Base-by-base conservation (phyloP, 2,113 vertebrate genomes). In the Pygoscelis adeliae region DNA sequence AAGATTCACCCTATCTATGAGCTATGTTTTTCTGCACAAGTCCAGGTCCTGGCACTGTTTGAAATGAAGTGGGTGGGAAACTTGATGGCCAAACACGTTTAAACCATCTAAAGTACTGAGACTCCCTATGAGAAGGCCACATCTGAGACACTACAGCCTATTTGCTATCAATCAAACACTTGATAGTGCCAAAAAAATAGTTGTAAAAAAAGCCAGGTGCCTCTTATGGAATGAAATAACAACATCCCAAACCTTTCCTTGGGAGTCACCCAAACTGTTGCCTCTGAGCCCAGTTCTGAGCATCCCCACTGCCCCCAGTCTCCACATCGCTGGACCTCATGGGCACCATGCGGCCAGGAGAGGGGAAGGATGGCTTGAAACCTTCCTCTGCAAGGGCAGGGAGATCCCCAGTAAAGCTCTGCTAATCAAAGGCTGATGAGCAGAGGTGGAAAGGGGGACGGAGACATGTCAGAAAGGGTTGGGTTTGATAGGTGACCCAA, bases 321-420 rank as follows among this genome's bases (percentile, higher is more conserved):
- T 38, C 59, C 21, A 7, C 1, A 0, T 17, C 4, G 0, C 63
- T 52, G 69, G 13, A 59, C 10, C 8, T 13, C 10, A 7, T 18
- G 53, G 59, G 56, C 52, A 55, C 20, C 0, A 0, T 19, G 55
- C 2, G 2, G 22, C 38, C 4, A 2, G n/a, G 44, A 83, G 27
- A 44, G 29, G 15, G 42, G 23, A 44, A 77, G 32, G n/a, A n/a
- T 1, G 4, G 21, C 32, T 42, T 50, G n/a, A 63, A 44, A 50
- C 10, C 22, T 19, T 79, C 30, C 47, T 67, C 32, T 72, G 25
- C n/a, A 65, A 81, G 59, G 81, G 36, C 15, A 58, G 36, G 14
- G 21, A 61, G 6, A 40, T 27, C 21, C n/a, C 5, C 11, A 46
- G 0, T 22, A 66, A 62, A 78, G 18, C 13, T 90, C 50, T 84